phyloP scores from a whole-genome alignment of 1,140 invertebrate genomes.

The Aphelinus certus region DNA sequence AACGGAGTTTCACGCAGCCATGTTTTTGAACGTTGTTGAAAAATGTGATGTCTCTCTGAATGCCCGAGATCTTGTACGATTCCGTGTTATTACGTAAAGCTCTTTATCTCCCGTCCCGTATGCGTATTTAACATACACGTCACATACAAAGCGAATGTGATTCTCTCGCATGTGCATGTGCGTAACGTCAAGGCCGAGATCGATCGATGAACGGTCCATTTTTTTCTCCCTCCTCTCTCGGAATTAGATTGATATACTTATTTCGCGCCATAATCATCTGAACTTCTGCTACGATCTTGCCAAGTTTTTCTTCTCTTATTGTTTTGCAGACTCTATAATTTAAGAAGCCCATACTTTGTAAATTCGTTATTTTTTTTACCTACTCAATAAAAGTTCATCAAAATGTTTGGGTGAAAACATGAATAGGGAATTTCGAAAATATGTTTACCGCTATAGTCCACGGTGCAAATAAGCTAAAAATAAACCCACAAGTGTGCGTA shows the following conservation, averaged over 20 bases:
- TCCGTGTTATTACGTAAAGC: constrained; percentile 8
- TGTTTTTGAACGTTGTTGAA: too few species aligned
- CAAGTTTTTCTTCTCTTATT: background rate
- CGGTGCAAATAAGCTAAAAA: too few species aligned
- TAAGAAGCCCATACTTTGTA: too few species aligned
- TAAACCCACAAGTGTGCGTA: too few species aligned
- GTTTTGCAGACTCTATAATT: background rate
- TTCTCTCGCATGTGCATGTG: background rate
- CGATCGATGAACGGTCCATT: constrained; percentile 17
- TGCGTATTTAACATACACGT: too few species aligned
- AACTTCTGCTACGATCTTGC: background rate
- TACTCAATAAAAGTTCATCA: too few species aligned
- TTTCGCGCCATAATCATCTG: background rate
- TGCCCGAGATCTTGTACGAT: background rate
- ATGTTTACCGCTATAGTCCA: too few species aligned
- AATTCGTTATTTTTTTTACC: too few species aligned
- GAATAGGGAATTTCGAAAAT: too few species aligned
- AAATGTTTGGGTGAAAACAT: too few species aligned
- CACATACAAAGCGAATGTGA: background rate
- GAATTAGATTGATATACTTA: constrained; percentile 14
- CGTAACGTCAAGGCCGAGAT: constrained; percentile 2
- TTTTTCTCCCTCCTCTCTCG: constrained; percentile 1
- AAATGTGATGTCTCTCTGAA: background rate
- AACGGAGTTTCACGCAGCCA: too few species aligned
- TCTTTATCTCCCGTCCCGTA: background rate